Base-by-base conservation (phyloP, 2,888 invertebrate species). In the Ernsta delagoae region DNA sequence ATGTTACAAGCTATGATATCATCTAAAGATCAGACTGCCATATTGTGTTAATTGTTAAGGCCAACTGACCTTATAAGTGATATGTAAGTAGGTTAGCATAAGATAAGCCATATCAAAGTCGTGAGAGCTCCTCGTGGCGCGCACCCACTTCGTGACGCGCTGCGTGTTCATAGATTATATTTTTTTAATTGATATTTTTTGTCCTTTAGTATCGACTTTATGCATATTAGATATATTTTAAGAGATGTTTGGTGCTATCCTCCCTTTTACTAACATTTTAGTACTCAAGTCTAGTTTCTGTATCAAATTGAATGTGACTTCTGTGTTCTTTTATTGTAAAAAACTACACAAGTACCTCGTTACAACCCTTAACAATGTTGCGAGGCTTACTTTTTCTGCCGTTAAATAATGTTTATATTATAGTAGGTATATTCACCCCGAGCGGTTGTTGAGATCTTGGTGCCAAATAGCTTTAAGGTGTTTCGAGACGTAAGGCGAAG, bases 381-480 rank as follows among this genome's bases (percentile, higher is more conserved):
- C 24, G 24, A 24, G 24, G 24, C 24, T 24, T 24, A 39, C 6
- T 62, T 62, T 62, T 50, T 62, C 56, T 48, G 65, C 65, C 65
- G 50, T 65, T 39, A 54, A 9, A 56, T 36, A 34, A 31, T 59
- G 59, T 65, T 50, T 59, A 56, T 43, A 36, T 36, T 65, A 57
- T 24, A 24, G 24, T 24, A 45, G 65, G 59, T 64, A 50, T 39
- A 64, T 67, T 59, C 68, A 68, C 56, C 60, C 50, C 70, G 39
- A 43, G 59, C 66, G 73, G 66, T 68, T 64, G 71, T 74, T 64
- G 64, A 74, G 65, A 69, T 59, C 43, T 69, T 71, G 76, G 78
- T 78, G 78, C 78, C 78, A 79, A 79, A 75, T 79, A 79, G 78
- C 70, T 77, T 71, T 76, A 78, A 78, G 76, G 56, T 34, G 43